These are phyloP conservation scores for Porphyrio hochstetteri DNA, from an alignment of 2,113 vertebrate genomes.

Conservation along the genomic window DNA sequence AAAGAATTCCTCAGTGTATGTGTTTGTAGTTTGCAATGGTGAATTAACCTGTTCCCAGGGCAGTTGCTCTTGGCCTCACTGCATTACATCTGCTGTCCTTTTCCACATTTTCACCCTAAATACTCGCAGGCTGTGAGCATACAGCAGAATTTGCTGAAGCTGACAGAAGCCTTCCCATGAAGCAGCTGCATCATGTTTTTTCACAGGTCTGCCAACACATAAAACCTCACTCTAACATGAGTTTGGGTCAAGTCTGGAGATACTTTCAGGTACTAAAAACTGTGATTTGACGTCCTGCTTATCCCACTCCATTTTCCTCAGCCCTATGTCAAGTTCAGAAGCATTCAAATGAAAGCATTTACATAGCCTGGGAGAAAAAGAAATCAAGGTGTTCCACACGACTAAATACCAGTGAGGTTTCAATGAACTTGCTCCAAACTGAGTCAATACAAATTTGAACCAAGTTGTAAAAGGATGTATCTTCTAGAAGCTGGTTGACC, in stretches of 20 bases:
- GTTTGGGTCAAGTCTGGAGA: neutral
- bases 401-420: neutral
- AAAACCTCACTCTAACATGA: neutral
- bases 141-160: neutral
- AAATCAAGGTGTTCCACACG: neutral
- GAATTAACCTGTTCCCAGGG: neutral
- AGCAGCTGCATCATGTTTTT: neutral
- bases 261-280: neutral
- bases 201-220: neutral
- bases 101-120: rapidly evolving
- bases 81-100: neutral
- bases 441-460: neutral
- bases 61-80: neutral
- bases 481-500: neutral
- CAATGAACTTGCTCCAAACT: neutral
- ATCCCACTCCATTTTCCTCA: neutral
- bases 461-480: neutral
- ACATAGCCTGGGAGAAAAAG: neutral
- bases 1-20: neutral
- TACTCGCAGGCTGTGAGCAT: neutral
- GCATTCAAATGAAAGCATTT: neutral
- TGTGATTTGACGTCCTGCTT: neutral
- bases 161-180: neutral
- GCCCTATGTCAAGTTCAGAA: neutral
- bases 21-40: neutral